Evolutionary conservation across 35 echinoderm and acorn worm genomes (phyloP).

Genomic region (Lytechinus pictus): DNA sequence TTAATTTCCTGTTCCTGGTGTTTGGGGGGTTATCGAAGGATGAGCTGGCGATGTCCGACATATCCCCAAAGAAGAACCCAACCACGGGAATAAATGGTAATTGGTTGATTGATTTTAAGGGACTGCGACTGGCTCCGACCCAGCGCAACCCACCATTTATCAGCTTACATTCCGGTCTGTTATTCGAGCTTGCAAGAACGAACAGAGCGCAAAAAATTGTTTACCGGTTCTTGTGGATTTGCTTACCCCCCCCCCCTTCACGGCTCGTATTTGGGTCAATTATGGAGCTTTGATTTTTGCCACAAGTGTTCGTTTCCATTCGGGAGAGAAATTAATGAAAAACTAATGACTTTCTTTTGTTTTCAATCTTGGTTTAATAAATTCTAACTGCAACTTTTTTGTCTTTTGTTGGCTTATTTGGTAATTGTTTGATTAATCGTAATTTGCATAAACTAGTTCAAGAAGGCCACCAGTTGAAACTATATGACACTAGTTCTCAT

Average conservation of each 20-base stretch:
- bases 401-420: not conserved
- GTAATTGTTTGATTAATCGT: not conserved
- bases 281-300: not conserved
- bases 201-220: not conserved
- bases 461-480: no score
- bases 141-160: not conserved
- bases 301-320: not conserved
- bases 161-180: not conserved
- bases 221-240: not conserved
- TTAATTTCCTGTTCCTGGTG: not conserved
- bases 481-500: not conserved
- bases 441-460: no score
- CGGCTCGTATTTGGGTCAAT: not conserved
- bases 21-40: not conserved
- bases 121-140: not conserved
- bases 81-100: not conserved
- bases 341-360: not conserved
- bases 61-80: not conserved
- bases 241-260: not conserved
- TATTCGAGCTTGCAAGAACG: not conserved
- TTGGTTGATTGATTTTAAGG: not conserved
- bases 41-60: not conserved
- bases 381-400: not conserved
- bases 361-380: not conserved
- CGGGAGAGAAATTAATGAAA: not conserved